Evolutionary conservation across 2,888 invertebrate genomes (phyloP), one percentile per base, ranked within the genome.

Genomic region (Lampropteryx suffumata): DNA sequence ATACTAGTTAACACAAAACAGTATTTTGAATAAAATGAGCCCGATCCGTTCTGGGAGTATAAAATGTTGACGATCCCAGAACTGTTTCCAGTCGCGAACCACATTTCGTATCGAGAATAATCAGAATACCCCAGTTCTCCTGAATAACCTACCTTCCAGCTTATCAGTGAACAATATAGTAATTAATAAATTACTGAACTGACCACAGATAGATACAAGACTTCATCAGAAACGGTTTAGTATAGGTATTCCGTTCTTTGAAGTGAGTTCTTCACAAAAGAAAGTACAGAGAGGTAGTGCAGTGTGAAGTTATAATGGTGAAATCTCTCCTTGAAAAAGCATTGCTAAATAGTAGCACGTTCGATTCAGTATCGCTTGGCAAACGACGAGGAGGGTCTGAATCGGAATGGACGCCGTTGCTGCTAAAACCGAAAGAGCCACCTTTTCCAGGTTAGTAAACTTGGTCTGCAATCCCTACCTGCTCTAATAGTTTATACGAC

Each of bases 351-450:
- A 64, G 66, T 55, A 61, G 61, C 50, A 58, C 57, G 46, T 64
- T 68, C 59, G 58, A 61, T 57, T 65, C 65, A 46, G 68, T 72
- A 62, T 66, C 71, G 45, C 59, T 64, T 51, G 55, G 61, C 61
- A 77, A 72, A 59, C 67, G 65, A 58, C 67, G 65, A 51, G 62
- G 49, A 34, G 60, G 39, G 50, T 64, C 72, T 27, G 86, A 17
- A 2, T 17, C 17, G 4, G 17, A 86, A 73, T 72, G 76, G 73
- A 80, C 83, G 12, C 86, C 85, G 4, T 63, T 86, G 55, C 65
- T 86, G 54, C 57, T 55, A 49, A 66, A 65, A 40, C 44, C 65
- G 54, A 51, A 58, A 28, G 30, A 35, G 14, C 11, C 58, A 17
- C 13, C 41, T 12, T 40, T 8, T 52, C 40, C 45, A 54, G 62